Conservation (phyloP, 2,888 invertebrate genomes). For the Tenthredo livida region DNA sequence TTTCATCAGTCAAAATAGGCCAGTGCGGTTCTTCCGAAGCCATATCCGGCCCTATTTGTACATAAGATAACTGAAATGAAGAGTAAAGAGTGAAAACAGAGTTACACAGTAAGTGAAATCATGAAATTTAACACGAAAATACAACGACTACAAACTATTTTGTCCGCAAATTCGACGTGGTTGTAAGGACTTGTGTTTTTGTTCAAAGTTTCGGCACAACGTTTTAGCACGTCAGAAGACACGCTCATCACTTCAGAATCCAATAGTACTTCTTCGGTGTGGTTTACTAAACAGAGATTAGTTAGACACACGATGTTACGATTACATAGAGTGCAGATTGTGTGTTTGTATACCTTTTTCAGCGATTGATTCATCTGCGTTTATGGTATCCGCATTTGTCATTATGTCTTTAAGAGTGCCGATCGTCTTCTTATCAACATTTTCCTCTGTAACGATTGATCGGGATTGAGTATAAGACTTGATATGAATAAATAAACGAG, state of each 20-base stretch:
- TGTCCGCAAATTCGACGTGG: constrained; percentile 66
- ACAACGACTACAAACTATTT: constrained; percentile 64
- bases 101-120: not conserved
- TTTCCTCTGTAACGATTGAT: constrained; percentile 64
- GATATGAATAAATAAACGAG: not conserved
- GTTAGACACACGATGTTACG: not conserved
- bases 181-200: constrained; percentile 67
- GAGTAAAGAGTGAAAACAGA: not conserved
- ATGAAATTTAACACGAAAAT: not conserved
- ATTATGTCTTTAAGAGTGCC: constrained; percentile 65
- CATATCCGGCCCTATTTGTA: constrained; percentile 52
- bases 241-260: constrained; percentile 73
- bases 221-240: constrained; percentile 70
- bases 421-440: constrained; percentile 62
- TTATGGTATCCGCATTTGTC: constrained; percentile 67
- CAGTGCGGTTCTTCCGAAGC: constrained; percentile 64
- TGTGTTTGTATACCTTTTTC: constrained; percentile 68
- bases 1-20: constrained; percentile 65
- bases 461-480: not conserved
- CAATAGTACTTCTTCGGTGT: constrained; percentile 71
- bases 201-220: constrained; percentile 66
- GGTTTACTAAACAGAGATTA: constrained; percentile 60
- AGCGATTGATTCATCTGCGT: constrained; percentile 63
- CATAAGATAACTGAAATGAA: constrained; percentile 52
- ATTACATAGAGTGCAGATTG: not conserved